These are phyloP conservation scores for Latrodectus hesperus DNA, from an alignment of 2,888 invertebrate species.

Conservation along the genomic window DNA sequence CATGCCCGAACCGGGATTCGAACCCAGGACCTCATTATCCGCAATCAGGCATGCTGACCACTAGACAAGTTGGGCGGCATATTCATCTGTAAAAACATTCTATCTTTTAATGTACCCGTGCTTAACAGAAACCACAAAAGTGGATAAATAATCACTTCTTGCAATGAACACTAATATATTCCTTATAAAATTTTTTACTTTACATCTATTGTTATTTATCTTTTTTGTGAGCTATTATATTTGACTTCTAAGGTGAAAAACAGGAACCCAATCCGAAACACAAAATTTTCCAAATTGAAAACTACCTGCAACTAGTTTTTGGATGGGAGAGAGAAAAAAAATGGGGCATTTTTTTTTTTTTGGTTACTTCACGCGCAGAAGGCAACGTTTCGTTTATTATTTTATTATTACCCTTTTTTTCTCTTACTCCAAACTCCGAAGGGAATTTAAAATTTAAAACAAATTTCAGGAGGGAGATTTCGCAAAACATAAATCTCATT, in stretches of 20 bases:
- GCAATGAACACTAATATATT: background rate
- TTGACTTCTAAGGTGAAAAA: conserved; percentile 46
- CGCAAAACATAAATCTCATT: conserved; percentile 63
- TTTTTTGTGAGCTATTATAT: conserved; percentile 8
- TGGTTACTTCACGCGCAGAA: background rate
- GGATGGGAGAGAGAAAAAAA: conserved; percentile 26
- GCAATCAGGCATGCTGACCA: too few species aligned
- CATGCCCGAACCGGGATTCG: too few species aligned
- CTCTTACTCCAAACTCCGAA: conserved; percentile 54
- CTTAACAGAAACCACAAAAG: too few species aligned
- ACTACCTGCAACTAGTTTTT: conserved; percentile 47
- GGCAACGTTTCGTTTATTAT: too few species aligned
- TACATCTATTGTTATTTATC: background rate
- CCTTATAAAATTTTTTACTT: background rate
- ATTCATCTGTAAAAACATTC: too few species aligned
- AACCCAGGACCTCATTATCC: too few species aligned
- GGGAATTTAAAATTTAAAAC: conserved; percentile 66
- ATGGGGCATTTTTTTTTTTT: too few species aligned
- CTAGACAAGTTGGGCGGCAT: too few species aligned
- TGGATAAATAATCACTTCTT: background rate
- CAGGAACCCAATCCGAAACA: conserved; percentile 48
- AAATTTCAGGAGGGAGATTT: conserved; percentile 67
- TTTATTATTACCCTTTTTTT: conserved; percentile 12
- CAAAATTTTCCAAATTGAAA: conserved; percentile 51
- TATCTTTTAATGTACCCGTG: too few species aligned